Evolutionary conservation across 2,888 invertebrate species (phyloP).

Genomic region (Amblyjoppa proteus): DNA sequence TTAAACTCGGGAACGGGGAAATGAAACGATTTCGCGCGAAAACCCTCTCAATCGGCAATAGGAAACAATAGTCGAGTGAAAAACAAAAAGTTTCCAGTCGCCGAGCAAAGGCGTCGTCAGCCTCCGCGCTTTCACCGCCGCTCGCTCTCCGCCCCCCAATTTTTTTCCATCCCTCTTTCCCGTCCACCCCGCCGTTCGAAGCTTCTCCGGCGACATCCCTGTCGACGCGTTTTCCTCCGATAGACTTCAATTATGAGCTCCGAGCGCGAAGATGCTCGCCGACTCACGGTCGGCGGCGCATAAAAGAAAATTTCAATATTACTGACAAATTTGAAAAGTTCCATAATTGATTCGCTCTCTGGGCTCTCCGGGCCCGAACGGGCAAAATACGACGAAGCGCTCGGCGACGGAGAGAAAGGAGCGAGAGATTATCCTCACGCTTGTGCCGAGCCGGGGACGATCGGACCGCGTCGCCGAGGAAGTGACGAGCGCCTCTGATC

Average conservation of each 20-base stretch:
- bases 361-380: constrained; percentile 47
- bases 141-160: constrained; percentile 61
- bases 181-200: constrained; percentile 21
- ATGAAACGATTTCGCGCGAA: constrained; percentile 72
- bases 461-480: constrained; percentile 4
- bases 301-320: constrained; percentile 85
- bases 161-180: constrained; percentile 60
- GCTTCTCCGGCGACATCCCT: constrained; percentile 73
- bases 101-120: constrained; percentile 36
- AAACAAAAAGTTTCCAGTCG: constrained; percentile 82
- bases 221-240: constrained; percentile 75
- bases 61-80: constrained; percentile 82
- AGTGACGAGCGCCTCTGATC: constrained; percentile 64
- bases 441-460: neutral
- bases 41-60: constrained; percentile 73
- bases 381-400: constrained; percentile 2
- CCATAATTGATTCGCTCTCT: constrained; percentile 83
- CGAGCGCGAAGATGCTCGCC: constrained; percentile 32
- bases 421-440: constrained; percentile 49
- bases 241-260: constrained; percentile 84
- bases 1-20: constrained; percentile 40
- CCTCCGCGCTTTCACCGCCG: constrained; percentile 54
- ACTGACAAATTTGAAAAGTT: constrained; percentile 85
- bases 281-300: constrained; percentile 65
- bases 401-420: constrained; percentile 49